Evolutionary conservation across 2,113 vertebrate genomes (phyloP).

Genomic region (Hyperopisus bebe): DNA sequence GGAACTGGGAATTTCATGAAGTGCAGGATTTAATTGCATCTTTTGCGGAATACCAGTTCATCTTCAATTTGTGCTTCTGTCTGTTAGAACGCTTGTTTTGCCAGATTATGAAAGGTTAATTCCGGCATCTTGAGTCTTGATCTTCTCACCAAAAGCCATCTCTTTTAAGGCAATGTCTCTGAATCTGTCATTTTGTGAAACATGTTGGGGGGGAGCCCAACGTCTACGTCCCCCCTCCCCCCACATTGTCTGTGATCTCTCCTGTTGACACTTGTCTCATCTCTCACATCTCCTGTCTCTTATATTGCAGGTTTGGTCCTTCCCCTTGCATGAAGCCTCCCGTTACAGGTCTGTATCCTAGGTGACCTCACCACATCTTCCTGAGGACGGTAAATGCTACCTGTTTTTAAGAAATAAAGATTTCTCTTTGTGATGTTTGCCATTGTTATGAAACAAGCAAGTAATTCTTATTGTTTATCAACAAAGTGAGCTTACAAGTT

Average conservation of each 20-base stretch:
- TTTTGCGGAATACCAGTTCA: background rate
- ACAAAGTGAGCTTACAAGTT: background rate
- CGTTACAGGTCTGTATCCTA: background rate
- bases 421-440: background rate
- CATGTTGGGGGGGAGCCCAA: background rate
- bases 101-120: background rate
- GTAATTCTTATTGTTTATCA: background rate
- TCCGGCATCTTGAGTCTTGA: background rate
- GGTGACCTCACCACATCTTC: background rate
- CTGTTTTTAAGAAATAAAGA: background rate
- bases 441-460: background rate
- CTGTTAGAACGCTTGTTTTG: background rate
- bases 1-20: background rate
- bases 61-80: background rate
- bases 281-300: background rate
- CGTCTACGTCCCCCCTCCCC: background rate
- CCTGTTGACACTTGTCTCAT: background rate
- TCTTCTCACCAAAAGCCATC: background rate
- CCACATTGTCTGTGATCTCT: background rate
- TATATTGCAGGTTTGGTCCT: background rate
- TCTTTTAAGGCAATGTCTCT: background rate
- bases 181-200: background rate
- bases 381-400: background rate
- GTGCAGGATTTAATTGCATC: background rate
- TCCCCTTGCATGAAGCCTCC: background rate